A percentile compares a stretch with the other conserved stretches of the same genome.
Conservation (phyloP, 2,797 vertebrate species). For the Muscicapa striata region DNA sequence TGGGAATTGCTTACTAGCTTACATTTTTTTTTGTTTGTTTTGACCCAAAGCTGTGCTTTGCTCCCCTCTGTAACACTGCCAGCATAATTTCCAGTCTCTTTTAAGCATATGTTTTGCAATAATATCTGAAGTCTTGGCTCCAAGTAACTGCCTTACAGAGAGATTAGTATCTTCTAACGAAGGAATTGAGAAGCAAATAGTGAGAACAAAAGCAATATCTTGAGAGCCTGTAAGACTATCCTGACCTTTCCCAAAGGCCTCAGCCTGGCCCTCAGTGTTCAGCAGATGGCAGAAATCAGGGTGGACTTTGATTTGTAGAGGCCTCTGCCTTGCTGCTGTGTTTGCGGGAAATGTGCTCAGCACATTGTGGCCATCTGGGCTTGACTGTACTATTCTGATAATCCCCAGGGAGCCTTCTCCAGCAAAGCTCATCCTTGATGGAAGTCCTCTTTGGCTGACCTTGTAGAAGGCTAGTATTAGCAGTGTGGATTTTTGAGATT, state of each 20-base stretch:
- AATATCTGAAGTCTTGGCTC: slow-evolving; percentile 57
- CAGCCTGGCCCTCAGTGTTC: neutral
- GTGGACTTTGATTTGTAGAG: neutral
- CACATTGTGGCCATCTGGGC: slow-evolving; percentile 32
- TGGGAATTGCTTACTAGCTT: slow-evolving; percentile 64
- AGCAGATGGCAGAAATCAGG: slow-evolving; percentile 17
- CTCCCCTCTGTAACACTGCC: slow-evolving; percentile 54
- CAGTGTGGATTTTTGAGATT: neutral
- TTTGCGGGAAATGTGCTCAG: slow-evolving; percentile 10
- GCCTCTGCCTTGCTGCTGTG: neutral
- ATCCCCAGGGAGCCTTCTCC: slow-evolving; percentile 37
- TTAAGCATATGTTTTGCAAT: slow-evolving; percentile 63
- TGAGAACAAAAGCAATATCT: slow-evolving; percentile 39
- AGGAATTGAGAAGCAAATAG: slow-evolving; percentile 31
- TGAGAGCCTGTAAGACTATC: neutral
- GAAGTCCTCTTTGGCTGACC: slow-evolving; percentile 53
- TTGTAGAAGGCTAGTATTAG: neutral
- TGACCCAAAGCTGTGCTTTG: slow-evolving; percentile 42
- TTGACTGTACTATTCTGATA: slow-evolving; percentile 29
- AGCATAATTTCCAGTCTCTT: slow-evolving; percentile 65
- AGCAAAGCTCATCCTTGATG: slow-evolving; percentile 22
- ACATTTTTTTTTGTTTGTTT: slow-evolving; percentile 51
- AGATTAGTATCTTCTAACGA: slow-evolving; percentile 50
- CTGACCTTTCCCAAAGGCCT: slow-evolving; percentile 54
- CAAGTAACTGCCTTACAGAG: slow-evolving; percentile 1